A percentile compares a stretch with the other conserved stretches of the same genome.
phyloP scores from a whole-genome alignment of 2,888 invertebrate genomes.

The Escarpia spicata region DNA sequence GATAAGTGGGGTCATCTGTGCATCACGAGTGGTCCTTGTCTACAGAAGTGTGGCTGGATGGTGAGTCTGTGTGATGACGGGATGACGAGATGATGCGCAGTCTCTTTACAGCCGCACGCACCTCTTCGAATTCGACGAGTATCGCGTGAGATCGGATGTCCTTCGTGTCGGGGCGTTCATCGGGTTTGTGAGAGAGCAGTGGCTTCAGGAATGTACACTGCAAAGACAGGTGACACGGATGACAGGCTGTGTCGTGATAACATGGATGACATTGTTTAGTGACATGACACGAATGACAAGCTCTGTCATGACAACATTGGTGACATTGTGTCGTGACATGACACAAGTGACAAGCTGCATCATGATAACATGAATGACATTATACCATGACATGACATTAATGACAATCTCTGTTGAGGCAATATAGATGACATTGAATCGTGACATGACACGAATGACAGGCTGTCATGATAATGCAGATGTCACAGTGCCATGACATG shows the following conservation, averaged over 20 bases:
- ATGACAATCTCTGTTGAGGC: too few relatives aligned
- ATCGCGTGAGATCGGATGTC: constrained; percentile 36
- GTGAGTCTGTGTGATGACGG: constrained; percentile 26
- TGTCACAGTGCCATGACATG: too few relatives aligned
- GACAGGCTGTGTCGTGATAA: neutral
- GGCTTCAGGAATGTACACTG: constrained; percentile 32
- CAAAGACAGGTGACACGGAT: neutral
- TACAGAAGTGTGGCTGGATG: neutral
- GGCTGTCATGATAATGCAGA: too few relatives aligned
- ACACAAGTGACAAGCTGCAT: too few relatives aligned
- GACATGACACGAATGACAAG: too few relatives aligned
- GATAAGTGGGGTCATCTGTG: neutral
- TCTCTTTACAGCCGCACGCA: constrained; percentile 25
- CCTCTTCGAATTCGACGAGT: constrained; percentile 37
- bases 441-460: too few relatives aligned
- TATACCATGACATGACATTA: too few relatives aligned
- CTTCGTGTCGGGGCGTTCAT: constrained; percentile 37
- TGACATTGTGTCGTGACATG: too few relatives aligned
- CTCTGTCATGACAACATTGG: neutral
- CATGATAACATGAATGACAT: neutral
- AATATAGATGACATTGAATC: too few relatives aligned
- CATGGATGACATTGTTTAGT: too few relatives aligned
- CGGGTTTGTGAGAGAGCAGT: constrained; percentile 28
- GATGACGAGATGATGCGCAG: constrained; percentile 22
- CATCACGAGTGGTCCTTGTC: neutral